Conservation (phyloP, 2,113 vertebrate genomes). For the Toxotes jaculatrix region DNA sequence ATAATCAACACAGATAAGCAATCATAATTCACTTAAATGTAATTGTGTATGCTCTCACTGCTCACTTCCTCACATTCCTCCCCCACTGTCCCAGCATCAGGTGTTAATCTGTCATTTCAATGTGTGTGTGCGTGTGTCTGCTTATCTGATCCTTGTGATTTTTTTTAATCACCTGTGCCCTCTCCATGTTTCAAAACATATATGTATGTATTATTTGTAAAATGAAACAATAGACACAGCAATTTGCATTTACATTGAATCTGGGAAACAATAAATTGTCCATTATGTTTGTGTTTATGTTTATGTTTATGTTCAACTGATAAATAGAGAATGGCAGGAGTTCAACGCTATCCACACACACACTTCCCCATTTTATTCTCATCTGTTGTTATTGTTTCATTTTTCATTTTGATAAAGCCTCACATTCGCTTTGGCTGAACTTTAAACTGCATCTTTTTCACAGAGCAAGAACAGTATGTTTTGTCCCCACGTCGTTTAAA, state of each 20-base stretch:
- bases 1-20: neutral
- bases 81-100: neutral
- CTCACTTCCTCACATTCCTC: neutral
- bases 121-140: constrained; percentile 1
- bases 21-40: constrained; percentile 7
- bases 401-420: neutral
- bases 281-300: too few species aligned
- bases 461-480: neutral
- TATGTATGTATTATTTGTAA: neutral
- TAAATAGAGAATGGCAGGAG: neutral
- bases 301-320: neutral
- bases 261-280: neutral
- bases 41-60: neutral
- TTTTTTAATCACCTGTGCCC: neutral
- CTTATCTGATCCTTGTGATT: neutral
- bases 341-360: neutral
- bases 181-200: neutral
- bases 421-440: neutral
- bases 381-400: neutral
- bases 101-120: neutral
- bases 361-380: neutral
- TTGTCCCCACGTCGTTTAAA: neutral
- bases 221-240: too few species aligned
- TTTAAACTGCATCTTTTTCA: neutral
- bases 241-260: neutral